Base-by-base conservation (phyloP, 2,113 vertebrate genomes). In the Microcebus lehilahytsara region DNA sequence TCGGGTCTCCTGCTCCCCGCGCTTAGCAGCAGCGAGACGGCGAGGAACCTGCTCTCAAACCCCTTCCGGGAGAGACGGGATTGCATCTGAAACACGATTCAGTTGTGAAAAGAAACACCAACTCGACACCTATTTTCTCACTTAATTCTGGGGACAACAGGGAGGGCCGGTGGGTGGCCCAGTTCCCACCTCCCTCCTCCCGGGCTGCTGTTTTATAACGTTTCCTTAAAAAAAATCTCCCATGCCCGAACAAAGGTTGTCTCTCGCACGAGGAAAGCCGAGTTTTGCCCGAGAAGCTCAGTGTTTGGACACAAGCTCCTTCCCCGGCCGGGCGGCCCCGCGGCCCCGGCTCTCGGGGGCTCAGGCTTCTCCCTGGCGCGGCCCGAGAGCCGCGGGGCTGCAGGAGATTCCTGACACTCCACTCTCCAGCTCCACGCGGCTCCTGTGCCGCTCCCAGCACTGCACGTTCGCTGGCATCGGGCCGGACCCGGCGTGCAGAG, bases 311-410 rank as follows among this genome's bases (percentile, higher is more conserved):
- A 34, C 81, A 46, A 0, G 17, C 13, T 46, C 34, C 6, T 46
- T 37, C 2, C 3, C 0, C 1, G 9, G 5, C 5, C 25, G 0
- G 27, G 53, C 3, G 7, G 1, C 23, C 66, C 30, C 5, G 32
- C 25, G 1, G 8, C 5, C 13, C n/a, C 1, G 2, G 2, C 22
- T 49, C 12, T 37, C 19, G 14, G 9, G 51, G 13, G 6, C 4
- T 14, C 17, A 1, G 9, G 12, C 9, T 7, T 11, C 19, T 32
- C 19, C 0, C 32, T 27, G 10, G 79, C 2, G 56, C 20, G 20
- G 56, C 6, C 20, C 20, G 2, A 53, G 51, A 13, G 11, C 51
- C 14, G 14, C 14, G 14, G 51, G 51, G 14, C 51, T 53, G 51
- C 51, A 42, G 42, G 42, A 42, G 42, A 42, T 42, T 32, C 66